A percentile compares a stretch with the other conserved stretches of the same genome.
These are phyloP conservation scores for Falco rusticolus DNA, from an alignment of 2,797 vertebrate genomes.

Conservation along the genomic window DNA sequence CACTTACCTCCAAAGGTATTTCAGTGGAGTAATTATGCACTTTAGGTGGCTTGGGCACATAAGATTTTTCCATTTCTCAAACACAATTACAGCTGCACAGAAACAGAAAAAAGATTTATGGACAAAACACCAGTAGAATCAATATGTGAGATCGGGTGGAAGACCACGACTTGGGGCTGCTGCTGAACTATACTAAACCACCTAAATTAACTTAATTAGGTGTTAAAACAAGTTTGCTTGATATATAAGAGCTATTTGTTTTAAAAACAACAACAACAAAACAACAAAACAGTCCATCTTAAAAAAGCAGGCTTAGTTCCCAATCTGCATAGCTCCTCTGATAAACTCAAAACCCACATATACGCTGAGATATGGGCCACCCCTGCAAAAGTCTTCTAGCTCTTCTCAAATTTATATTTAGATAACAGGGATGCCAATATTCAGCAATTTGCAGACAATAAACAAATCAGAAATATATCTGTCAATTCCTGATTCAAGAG, in stretches of 20 bases:
- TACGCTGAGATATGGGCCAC: neutral
- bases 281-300: neutral
- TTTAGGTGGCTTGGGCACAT: neutral
- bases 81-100: neutral
- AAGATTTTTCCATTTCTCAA: neutral
- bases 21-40: neutral
- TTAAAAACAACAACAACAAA: neutral
- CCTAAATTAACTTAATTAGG: constrained; percentile 29
- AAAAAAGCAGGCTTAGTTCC: neutral
- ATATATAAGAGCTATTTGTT: neutral
- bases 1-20: neutral
- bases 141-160: neutral
- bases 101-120: neutral
- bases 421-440: neutral
- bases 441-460: neutral
- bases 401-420: neutral
- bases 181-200: constrained; percentile 13
- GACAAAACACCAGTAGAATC: neutral
- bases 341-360: neutral
- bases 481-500: neutral
- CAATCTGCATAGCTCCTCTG: rapidly evolving
- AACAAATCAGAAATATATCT: neutral
- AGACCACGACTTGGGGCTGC: neutral
- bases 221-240: neutral
- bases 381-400: neutral